Evolutionary conservation across 2,888 invertebrate species (phyloP).

Genomic region (Lasioglossum villosulum): DNA sequence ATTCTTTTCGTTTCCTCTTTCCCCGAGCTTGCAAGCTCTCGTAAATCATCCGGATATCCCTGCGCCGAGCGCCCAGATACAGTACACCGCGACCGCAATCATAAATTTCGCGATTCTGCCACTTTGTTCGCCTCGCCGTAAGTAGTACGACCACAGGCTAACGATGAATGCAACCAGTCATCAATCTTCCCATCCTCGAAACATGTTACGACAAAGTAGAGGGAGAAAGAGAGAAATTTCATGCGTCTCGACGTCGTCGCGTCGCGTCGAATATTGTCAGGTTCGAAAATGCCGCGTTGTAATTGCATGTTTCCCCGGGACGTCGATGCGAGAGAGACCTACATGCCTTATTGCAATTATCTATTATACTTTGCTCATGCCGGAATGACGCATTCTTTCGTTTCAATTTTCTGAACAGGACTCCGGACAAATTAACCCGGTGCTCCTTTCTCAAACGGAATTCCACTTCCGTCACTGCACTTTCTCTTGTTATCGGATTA

Average conservation of each 20-base stretch:
- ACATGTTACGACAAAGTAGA: slow-evolving; percentile 13
- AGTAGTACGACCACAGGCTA: slow-evolving; percentile 32
- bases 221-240: slow-evolving; percentile 23
- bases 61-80: background rate
- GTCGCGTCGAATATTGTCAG: slow-evolving; percentile 28
- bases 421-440: background rate
- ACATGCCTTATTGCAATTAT: background rate
- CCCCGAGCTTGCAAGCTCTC: background rate
- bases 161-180: slow-evolving; percentile 10
- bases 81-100: background rate
- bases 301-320: slow-evolving; percentile 31
- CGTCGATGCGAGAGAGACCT: background rate
- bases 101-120: slow-evolving; percentile 47
- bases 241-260: slow-evolving; percentile 13
- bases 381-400: background rate
- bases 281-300: slow-evolving; percentile 18
- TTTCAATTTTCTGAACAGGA: slow-evolving; percentile 19
- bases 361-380: background rate
- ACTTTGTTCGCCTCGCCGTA: slow-evolving; percentile 37
- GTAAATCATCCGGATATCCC: slow-evolving; percentile 38
- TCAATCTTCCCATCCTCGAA: slow-evolving; percentile 37
- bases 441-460: background rate
- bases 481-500: background rate
- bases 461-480: background rate
- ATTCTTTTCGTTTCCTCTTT: slow-evolving; percentile 1